Evolutionary conservation across 2,888 invertebrate genomes (phyloP).

Genomic region (Agrilus biguttatus): DNA sequence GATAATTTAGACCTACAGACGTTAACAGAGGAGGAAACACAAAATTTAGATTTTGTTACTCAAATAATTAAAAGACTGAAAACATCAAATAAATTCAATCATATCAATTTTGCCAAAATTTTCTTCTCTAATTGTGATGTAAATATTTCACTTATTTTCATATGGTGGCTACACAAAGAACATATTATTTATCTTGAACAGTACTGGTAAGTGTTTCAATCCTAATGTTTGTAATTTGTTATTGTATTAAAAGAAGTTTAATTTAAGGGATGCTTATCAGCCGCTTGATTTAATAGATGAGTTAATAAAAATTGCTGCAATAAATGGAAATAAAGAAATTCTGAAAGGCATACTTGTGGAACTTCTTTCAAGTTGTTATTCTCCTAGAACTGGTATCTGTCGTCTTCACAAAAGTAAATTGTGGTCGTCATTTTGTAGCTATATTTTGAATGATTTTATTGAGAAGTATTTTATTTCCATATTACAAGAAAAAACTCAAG

Average conservation of each 20-base stretch:
- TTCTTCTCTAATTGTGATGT: slow-evolving; percentile 1
- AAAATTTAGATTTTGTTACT: no score
- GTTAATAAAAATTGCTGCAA: slow-evolving; percentile 1
- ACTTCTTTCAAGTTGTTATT: slow-evolving; percentile 4
- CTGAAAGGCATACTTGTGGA: slow-evolving; percentile 4
- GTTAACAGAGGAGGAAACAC: no score
- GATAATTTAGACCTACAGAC: no score
- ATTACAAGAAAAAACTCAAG: not conserved
- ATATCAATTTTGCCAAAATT: slow-evolving; percentile 1
- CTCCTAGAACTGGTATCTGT: slow-evolving; percentile 2
- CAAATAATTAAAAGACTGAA: slow-evolving; percentile 1
- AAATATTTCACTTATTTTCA: slow-evolving; percentile 5
- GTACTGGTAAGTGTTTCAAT: slow-evolving; percentile 4
- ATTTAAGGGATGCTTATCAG: slow-evolving; percentile 2
- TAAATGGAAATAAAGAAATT: slow-evolving; percentile 2
- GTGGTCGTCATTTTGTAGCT: slow-evolving; percentile 4
- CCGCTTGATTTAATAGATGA: not conserved
- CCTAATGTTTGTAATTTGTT: not conserved
- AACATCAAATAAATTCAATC: slow-evolving; percentile 5
- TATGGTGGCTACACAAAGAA: slow-evolving; percentile 8
- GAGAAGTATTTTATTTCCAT: slow-evolving; percentile 1
- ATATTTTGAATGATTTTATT: slow-evolving; percentile 2
- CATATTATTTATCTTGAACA: slow-evolving; percentile 3
- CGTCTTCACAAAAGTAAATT: not conserved
- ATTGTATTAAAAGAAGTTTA: not conserved